A percentile compares a stretch with the other conserved stretches of the same genome.
Conservation (phyloP, 2,797 vertebrate genomes). For the Bucorvus abyssinicus region DNA sequence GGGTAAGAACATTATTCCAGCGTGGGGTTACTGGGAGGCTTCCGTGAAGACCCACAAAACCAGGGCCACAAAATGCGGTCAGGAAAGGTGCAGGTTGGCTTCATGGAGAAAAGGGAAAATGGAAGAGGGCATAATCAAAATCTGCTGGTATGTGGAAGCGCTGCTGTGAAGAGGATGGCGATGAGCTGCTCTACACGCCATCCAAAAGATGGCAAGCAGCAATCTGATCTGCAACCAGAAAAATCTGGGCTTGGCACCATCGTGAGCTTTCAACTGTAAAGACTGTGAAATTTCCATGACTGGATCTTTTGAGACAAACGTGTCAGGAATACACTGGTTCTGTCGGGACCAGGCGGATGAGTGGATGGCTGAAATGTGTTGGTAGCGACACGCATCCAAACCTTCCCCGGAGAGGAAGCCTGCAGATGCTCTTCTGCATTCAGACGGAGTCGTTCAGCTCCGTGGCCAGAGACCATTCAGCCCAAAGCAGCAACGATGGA, state of each 20-base stretch:
- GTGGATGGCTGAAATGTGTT: neutral
- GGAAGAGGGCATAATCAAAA: neutral
- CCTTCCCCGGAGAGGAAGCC: neutral
- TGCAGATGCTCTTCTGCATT: slow-evolving; percentile 11
- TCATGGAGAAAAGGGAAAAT: neutral
- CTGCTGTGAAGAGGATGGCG: neutral
- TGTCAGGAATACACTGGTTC: neutral
- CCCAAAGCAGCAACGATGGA: neutral
- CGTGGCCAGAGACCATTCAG: neutral
- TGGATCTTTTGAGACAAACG: neutral
- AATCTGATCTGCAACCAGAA: neutral
- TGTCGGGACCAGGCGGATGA: neutral
- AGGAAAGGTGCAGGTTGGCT: neutral
- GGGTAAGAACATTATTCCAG: neutral
- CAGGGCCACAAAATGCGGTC: neutral
- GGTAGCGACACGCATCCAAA: neutral
- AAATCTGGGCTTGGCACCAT: neutral
- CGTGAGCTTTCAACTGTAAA: neutral
- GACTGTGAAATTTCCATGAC: neutral
- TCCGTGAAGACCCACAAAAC: neutral
- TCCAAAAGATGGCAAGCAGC: neutral
- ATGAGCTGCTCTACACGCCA: neutral
- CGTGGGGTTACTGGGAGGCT: neutral
- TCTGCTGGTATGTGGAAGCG: neutral
- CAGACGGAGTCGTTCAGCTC: neutral